Percentiles rank a stretch among this genome's conserved stretches.
Conservation (phyloP, 2,113 vertebrate genomes). For the Rhineura floridana region DNA sequence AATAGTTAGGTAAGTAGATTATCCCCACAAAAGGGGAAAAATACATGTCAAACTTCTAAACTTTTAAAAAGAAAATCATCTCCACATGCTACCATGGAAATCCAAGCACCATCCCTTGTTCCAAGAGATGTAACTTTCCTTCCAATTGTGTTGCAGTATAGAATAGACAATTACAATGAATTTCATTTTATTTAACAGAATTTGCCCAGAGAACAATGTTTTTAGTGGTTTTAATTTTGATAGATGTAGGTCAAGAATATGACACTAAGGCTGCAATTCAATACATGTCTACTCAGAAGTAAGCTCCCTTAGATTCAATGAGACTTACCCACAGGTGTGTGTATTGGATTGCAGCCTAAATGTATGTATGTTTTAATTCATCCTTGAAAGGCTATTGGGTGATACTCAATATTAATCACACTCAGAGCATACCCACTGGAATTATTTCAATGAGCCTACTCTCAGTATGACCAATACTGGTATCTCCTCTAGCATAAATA, state of each 20-base stretch:
- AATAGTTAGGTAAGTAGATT: background rate
- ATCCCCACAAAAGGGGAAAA: background rate
- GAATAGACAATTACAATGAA: background rate
- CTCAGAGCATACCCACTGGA: too few species aligned
- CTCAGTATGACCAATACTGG: too few species aligned
- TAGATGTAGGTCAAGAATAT: background rate
- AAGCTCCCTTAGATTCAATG: too few species aligned
- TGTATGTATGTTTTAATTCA: background rate
- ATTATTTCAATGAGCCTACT: too few species aligned
- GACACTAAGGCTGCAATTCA: too few species aligned
- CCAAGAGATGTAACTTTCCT: background rate
- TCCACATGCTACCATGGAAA: background rate
- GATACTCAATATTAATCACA: too few species aligned
- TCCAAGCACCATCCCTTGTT: accelerated
- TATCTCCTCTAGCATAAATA: background rate
- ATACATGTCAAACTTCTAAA: background rate
- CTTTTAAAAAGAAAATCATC: background rate
- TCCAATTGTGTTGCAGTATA: background rate
- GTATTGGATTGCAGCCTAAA: too few species aligned
- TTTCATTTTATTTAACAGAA: conserved; percentile 22
- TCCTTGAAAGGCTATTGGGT: background rate
- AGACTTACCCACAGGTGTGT: too few species aligned
- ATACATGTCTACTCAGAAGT: too few species aligned
- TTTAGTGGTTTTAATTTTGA: conserved; percentile 11
- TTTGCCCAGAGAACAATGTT: conserved; percentile 6